A percentile compares a stretch with the other conserved stretches of the same genome.
These are phyloP conservation scores for Pollicipes pollicipes DNA, from an alignment of 1,140 invertebrate species.

Conservation along the genomic window DNA sequence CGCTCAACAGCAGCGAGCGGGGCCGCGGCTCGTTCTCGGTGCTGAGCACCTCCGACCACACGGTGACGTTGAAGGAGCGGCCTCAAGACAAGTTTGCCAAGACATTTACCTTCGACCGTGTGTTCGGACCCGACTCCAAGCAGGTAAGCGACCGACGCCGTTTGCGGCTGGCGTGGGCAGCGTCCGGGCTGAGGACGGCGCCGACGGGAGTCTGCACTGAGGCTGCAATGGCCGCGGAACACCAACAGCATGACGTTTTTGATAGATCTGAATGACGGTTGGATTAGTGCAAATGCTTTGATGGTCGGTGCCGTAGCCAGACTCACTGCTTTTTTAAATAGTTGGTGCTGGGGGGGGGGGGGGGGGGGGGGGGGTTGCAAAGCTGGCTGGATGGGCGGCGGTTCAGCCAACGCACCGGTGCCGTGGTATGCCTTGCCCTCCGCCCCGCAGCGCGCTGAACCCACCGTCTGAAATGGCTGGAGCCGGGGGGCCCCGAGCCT, in stretches of 20 bases:
- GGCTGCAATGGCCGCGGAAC: too few species aligned
- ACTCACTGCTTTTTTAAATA: too few species aligned
- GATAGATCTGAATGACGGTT: background rate
- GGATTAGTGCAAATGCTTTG: background rate
- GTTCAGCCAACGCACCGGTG: background rate
- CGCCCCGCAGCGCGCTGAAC: background rate
- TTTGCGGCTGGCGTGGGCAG: background rate
- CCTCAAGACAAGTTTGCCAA: slow-evolving; percentile 46
- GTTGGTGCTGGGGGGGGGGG: too few species aligned
- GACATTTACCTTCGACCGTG: slow-evolving; percentile 76
- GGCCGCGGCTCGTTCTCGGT: slow-evolving; percentile 45
- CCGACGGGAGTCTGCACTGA: too few species aligned
- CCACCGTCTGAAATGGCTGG: background rate
- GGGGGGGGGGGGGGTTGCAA: too few species aligned
- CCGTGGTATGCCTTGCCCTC: background rate
- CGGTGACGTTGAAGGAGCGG: slow-evolving; percentile 52
- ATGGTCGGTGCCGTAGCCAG: background rate
- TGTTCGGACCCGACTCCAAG: slow-evolving; percentile 53
- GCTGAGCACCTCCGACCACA: slow-evolving; percentile 43
- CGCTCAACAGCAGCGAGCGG: slow-evolving; percentile 51
- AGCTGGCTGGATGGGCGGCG: too few species aligned
- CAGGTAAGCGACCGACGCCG: slow-evolving; percentile 34
- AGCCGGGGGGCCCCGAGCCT: background rate
- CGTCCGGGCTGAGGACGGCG: too few species aligned
- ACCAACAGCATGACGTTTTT: background rate